Evolutionary conservation across 2,797 vertebrate species (phyloP), one percentile per base, ranked within the genome.

Genomic region (Arrhamphus sclerolepis): DNA sequence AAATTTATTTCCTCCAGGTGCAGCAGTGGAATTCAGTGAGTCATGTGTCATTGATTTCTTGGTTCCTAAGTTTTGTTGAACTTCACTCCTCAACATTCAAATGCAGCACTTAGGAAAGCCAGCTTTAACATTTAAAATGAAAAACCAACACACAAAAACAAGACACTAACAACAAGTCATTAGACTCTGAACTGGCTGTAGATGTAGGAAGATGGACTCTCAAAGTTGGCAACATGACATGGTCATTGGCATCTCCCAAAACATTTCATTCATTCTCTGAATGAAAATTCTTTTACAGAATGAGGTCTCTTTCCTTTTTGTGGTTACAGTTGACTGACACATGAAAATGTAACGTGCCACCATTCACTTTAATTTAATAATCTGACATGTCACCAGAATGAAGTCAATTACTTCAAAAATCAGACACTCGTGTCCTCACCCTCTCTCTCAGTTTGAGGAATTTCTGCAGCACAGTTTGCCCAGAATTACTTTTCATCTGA

Each of bases 1-100:
- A 38, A 68, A 72, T 78, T 57, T 49, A 83, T 75, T 82, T 82
- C 77, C 62, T 86, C 70, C 61, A 78, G 69, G 66, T 79, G 69
- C 46, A 43, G 31, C 48, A 21, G 57, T 52, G 46, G 63, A 73
- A 73, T 56, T 58, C 24, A 29, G 10, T 46, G 52, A 74, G 56
- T 52, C n/a, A 58, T 50, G 28, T 31, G 13, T 6, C 31, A n/a
- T 56, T 13, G 40, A 40, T 60, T 49, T 53, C 31, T 72, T 60
- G 22, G 6, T 53, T 46, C 59, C 34, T 13, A 22, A 38, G 17
- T 52, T 56, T 40, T 51, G 41, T 65, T 38, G 38, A 44, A 17
- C 38, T 19, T 39, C 39, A 16, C 24, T n/a, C 22, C 7, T 14
- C 13, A 26, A 47, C 58, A 29, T 59, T 34, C 11, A 14, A 14